Conservation (phyloP, 1,140 invertebrate genomes). For the Nebria ingens region DNA sequence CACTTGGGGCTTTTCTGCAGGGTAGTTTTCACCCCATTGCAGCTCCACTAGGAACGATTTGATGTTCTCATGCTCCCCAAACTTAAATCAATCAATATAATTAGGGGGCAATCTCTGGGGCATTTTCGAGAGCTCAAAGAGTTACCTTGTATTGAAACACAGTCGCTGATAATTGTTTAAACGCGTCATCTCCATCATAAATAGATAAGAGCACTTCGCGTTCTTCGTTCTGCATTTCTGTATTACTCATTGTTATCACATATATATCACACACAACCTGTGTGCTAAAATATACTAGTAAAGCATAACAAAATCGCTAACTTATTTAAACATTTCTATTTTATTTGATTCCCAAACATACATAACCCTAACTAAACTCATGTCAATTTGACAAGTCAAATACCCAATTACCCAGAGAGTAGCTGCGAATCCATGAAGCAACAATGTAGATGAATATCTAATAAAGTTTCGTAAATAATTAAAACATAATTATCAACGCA, state of each 20-base stretch:
- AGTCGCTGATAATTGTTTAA: conserved; percentile 66
- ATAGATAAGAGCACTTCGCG: conserved; percentile 84
- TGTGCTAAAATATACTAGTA: no score
- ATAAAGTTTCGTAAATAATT: no score
- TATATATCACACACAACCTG: no score
- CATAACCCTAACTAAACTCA: no score
- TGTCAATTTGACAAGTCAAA: no score
- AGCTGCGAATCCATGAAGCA: no score
- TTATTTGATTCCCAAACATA: conserved; percentile 17
- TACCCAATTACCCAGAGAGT: no score
- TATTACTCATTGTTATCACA: conserved; percentile 45
- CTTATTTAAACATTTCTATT: conserved; percentile 18
- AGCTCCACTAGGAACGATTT: conserved; percentile 85
- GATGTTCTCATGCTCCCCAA: conserved; percentile 65
- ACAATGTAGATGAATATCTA: no score
- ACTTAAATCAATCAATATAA: conserved; percentile 45
- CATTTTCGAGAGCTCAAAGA: no score
- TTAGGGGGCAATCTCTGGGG: no score
- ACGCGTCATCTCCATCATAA: conserved; percentile 84
- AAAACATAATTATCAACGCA: no score
- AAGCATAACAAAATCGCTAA: conserved; percentile 18
- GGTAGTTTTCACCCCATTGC: conserved; percentile 75
- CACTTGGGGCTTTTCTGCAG: conserved; percentile 65
- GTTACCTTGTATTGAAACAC: conserved; percentile 85
- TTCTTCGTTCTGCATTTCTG: conserved; percentile 74